phyloP scores from a whole-genome alignment of 1,140 invertebrate species.

The Coptotermes formosanus region DNA sequence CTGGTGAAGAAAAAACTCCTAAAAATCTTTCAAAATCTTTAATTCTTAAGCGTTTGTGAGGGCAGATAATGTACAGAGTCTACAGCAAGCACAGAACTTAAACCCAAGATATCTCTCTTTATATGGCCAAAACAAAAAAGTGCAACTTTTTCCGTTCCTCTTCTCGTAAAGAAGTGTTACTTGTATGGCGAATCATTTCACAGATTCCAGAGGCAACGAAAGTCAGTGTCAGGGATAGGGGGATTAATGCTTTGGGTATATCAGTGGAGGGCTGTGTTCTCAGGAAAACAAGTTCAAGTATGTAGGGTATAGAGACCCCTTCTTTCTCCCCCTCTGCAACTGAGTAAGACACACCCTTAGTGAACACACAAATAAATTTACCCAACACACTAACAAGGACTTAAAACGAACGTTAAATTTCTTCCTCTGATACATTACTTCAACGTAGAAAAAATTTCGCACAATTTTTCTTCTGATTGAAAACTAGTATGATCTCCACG shows the following conservation, averaged over 20 bases:
- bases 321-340: not conserved
- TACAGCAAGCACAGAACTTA: too few species aligned
- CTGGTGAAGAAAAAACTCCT: too few species aligned
- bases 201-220: not conserved
- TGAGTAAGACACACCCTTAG: not conserved
- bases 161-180: not conserved
- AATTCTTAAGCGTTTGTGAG: too few species aligned
- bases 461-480: too few species aligned
- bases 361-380: not conserved
- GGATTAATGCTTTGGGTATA: not conserved
- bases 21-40: too few species aligned
- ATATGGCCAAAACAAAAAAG: not conserved
- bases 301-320: not conserved
- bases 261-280: not conserved
- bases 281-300: not conserved
- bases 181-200: not conserved
- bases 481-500: too few species aligned
- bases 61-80: too few species aligned
- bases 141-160: not conserved
- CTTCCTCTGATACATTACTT: not conserved
- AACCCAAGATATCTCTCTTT: too few species aligned
- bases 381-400: not conserved
- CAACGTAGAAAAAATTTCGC: not conserved
- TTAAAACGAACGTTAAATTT: conserved; percentile 20
- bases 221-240: not conserved